phyloP scores from a whole-genome alignment of 1,140 invertebrate genomes.

The Rhagoletis pomonella region DNA sequence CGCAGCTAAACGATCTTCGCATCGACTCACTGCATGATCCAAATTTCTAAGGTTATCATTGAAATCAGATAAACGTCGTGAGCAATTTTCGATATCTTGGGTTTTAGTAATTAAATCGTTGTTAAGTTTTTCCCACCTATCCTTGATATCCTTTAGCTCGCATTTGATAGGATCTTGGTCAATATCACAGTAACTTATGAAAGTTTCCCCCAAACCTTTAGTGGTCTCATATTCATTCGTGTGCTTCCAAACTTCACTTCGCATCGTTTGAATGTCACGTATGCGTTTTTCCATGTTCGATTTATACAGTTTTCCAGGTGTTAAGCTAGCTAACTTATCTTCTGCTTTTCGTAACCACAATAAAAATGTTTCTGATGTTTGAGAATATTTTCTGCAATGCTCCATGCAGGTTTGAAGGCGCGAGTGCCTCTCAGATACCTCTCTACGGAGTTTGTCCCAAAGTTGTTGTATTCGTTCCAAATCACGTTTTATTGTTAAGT shows the following conservation, averaged over 20 bases:
- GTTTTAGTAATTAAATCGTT: conserved; percentile 82
- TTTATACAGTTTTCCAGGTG: conserved; percentile 87
- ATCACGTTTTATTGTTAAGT: conserved; percentile 80
- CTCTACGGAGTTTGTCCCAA: conserved; percentile 92
- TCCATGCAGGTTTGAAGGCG: conserved; percentile 92
- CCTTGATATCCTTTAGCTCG: conserved; percentile 86
- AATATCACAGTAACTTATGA: conserved; percentile 89
- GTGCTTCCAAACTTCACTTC: conserved; percentile 93
- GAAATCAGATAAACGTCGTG: conserved; percentile 88
- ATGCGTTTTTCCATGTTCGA: conserved; percentile 92
- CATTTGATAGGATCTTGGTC: conserved; percentile 92
- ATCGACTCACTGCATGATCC: conserved; percentile 86
- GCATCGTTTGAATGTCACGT: conserved; percentile 90
- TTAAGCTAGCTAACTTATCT: conserved; percentile 87
- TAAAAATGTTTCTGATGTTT: conserved; percentile 87
- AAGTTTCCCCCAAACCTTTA: conserved; percentile 88
- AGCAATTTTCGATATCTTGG: conserved; percentile 89
- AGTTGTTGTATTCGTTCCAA: conserved; percentile 90
- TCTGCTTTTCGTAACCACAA: conserved; percentile 92
- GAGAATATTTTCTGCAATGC: conserved; percentile 93
- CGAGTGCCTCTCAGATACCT: conserved; percentile 88
- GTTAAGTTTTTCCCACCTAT: conserved; percentile 92
- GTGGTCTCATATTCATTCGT: conserved; percentile 94
- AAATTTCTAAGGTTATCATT: conserved; percentile 89
- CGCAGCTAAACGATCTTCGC: conserved; percentile 89